A percentile compares a stretch with the other conserved stretches of the same genome.
Conservation (phyloP, 37 sponge, comb jelly and placozoan species). For the Agelas oroides region DNA sequence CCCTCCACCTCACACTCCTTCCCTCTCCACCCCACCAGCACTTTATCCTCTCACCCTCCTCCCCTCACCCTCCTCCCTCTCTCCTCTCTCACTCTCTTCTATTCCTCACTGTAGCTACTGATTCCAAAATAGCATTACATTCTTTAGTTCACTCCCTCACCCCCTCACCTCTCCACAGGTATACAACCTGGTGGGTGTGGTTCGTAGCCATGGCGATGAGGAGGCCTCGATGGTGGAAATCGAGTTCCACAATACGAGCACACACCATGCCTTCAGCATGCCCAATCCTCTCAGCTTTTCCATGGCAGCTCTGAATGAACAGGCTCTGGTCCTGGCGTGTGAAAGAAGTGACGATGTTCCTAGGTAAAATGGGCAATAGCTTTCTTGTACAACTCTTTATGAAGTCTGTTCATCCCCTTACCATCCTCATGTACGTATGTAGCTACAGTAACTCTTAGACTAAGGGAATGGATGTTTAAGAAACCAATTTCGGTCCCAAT, state of each 20-base stretch:
- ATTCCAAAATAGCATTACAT: not conserved
- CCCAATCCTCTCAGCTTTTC: conserved; percentile 59
- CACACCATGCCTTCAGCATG: conserved; percentile 76
- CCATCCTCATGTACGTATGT: too few relatives aligned
- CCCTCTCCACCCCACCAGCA: too few relatives aligned
- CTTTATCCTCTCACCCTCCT: too few relatives aligned
- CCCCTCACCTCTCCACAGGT: conserved; percentile 47
- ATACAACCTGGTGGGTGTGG: conserved; percentile 83
- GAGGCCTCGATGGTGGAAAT: conserved; percentile 65
- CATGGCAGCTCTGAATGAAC: conserved; percentile 70
- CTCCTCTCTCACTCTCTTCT: not conserved
- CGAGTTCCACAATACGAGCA: conserved; percentile 73
- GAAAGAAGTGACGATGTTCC: conserved; percentile 39
- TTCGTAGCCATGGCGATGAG: conserved; percentile 69
- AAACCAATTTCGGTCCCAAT: too few relatives aligned
- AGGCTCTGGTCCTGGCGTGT: conserved; percentile 67
- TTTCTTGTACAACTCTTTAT: too few relatives aligned
- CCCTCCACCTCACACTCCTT: too few relatives aligned
- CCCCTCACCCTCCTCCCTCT: too few relatives aligned
- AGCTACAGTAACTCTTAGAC: too few relatives aligned
- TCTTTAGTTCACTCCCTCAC: not conserved
- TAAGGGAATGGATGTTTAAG: too few relatives aligned
- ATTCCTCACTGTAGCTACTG: not conserved
- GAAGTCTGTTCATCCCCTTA: too few relatives aligned
- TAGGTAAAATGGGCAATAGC: too few relatives aligned